Percentiles rank a stretch among this genome's conserved stretches.
Evolutionary conservation across 2,113 vertebrate species (phyloP).

Genomic region (Melanerpes formicivorus): DNA sequence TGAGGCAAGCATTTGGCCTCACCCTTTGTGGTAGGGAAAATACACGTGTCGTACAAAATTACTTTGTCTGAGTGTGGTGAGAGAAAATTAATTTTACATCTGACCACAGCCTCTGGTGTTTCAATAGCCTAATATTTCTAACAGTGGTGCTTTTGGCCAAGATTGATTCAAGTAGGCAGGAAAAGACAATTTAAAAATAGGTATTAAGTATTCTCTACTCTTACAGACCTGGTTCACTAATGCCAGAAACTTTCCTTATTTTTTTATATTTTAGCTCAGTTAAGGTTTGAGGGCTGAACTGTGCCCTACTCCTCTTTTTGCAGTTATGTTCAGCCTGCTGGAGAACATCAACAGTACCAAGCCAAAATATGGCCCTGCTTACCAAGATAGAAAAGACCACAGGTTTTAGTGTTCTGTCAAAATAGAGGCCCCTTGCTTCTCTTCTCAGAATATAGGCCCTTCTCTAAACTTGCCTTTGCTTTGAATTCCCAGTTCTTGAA

Average conservation of each 20-base stretch:
- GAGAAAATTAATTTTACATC: conserved; percentile 40
- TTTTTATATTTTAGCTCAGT: neutral
- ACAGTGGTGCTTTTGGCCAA: neutral
- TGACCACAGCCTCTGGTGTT: neutral
- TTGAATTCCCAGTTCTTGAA: neutral
- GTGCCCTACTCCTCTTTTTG: neutral
- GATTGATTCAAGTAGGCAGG: neutral
- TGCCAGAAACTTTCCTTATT: neutral
- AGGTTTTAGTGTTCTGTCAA: neutral
- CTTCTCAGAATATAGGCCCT: neutral
- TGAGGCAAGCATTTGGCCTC: neutral
- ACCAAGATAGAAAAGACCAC: neutral
- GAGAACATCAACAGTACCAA: neutral
- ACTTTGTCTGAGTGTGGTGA: neutral
- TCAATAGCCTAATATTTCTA: conserved; percentile 24
- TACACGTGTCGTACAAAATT: neutral
- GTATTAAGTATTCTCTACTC: neutral
- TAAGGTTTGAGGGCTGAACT: neutral
- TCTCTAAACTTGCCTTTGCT: neutral
- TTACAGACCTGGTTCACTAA: neutral
- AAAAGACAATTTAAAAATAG: conserved; percentile 5
- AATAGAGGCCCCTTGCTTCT: neutral
- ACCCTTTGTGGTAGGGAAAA: conserved; percentile 14
- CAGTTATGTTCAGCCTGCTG: neutral
- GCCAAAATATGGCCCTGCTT: neutral